phyloP scores from a whole-genome alignment of 2,888 invertebrate genomes.

The Heliconius ethilla region DNA sequence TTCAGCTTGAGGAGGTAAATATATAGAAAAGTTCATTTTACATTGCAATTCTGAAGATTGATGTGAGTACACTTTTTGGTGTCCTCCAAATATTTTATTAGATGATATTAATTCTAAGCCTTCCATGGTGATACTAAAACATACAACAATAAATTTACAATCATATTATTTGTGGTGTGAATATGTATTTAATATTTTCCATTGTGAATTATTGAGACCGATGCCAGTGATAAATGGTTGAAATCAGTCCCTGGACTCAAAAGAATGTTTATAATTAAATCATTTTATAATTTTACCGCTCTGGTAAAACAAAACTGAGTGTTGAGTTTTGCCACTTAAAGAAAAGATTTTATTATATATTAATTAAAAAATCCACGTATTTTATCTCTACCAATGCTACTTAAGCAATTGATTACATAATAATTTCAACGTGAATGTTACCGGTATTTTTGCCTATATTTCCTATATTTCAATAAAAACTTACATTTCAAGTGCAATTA shows the following conservation, averaged over 20 bases:
- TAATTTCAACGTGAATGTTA: not conserved
- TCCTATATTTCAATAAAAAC: not conserved
- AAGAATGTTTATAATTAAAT: not conserved
- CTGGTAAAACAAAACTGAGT: not conserved
- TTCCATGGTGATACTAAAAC: constrained; percentile 61
- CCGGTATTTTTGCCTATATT: not conserved
- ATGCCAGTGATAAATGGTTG: not conserved
- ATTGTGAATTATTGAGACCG: not conserved
- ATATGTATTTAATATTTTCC: not conserved
- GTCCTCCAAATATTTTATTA: constrained; percentile 90
- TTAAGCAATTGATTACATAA: constrained; percentile 3
- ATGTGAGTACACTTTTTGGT: constrained; percentile 92
- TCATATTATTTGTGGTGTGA: not conserved
- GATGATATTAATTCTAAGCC: constrained; percentile 83
- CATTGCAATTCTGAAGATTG: constrained; percentile 90
- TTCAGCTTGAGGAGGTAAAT: constrained; percentile 89
- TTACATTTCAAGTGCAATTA: not conserved
- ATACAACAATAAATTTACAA: not conserved
- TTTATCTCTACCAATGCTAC: not conserved
- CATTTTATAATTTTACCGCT: not conserved
- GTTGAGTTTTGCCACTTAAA: no score
- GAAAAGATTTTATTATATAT: no score
- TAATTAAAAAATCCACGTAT: no score
- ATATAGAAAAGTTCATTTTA: constrained; percentile 96
- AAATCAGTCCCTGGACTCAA: not conserved